Base-by-base conservation (phyloP, 1,140 invertebrate species). In the Euura lappo region DNA sequence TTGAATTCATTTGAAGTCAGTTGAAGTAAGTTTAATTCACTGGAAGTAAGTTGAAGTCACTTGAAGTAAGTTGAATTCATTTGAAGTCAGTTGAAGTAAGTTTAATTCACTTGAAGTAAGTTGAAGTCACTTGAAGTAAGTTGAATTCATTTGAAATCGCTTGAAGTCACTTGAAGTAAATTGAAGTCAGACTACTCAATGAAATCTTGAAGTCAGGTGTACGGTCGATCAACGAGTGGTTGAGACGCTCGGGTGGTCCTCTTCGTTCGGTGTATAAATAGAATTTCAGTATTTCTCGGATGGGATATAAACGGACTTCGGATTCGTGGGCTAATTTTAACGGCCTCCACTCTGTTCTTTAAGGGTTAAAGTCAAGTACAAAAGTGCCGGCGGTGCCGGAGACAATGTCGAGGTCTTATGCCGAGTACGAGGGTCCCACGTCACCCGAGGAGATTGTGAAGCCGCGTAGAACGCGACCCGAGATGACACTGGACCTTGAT, bases 401-500 rank as follows among this genome's bases (percentile, higher is more conserved):
- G 64, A 60, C 13, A 8, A 77, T 77, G 74, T 75, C 77, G 0
- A 69, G 60, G 71, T 78, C 77, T 2, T 71, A 74, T 28, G 73
- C 74, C 7, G 75, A 76, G 51, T 70, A 28, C 28, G 28, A 28
- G 28, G 28, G 28, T 28, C 72, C 10, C 8, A 11, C 51, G 51
- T 11, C 51, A 8, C 51, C 8, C 8, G 51, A 60, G 51, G 3
- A 8, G 51, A n/a, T 11, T 3, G 13, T 6, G 10, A 28, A 28
- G 28, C 28, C 28, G 28, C 47, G 44, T 68, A 72, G 43, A 72
- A 43, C 75, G 3, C 69, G 72, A 45, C 77, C 81, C 46, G 78
- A 79, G 65, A 72, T 80, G 1, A 79, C 80, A 7, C 64, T 79
- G n/a, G 80, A 81, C 66, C 72, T 81, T 46, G 67, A 71, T 64